Base-by-base conservation (phyloP, 2,888 invertebrate genomes). In the Pollenia angustigena region DNA sequence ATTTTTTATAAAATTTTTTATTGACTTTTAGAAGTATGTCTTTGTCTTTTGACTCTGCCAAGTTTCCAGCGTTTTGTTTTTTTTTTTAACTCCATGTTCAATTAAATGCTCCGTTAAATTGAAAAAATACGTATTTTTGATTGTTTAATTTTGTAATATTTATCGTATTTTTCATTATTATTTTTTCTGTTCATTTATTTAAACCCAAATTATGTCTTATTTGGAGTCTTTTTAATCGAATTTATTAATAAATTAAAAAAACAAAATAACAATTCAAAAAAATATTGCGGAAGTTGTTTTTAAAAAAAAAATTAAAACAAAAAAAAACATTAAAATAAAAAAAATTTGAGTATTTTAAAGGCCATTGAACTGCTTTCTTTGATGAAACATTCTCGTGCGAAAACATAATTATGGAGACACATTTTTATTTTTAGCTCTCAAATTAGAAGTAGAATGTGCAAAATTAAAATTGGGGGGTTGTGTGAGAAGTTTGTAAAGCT, bases 31-130 rank as follows among this genome's bases (percentile, higher is more conserved):
- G 12, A 66, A 68, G 42, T 32, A 32, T 46, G 40, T 18, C 69
- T 82, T 76, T 76, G 52, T 68, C 44, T 69, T 82, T 50, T 32
- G 0, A 32, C 32, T 32, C 32, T 32, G 6, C 32, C 32, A 32
- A 32, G 10, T 68, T 72, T 56, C 23, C 44, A 18, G 7, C 40
- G 4, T 14, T 12, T n/a, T 18, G 18, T 54, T 72, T 40, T 32
- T 2, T 8, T 42, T 40, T 11, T n/a, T 50, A 54, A 76, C 52
- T 83, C 72, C 83, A 81, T 76, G 66, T 54, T 76, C 80, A 86
- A 83, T 83, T 86, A 71, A 79, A 82, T 86, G 75, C 46, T 83
- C 71, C 86, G 80, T 80, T 83, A 76, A 83, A 83, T 87, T 80
- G 76, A 81, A 83, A 75, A 83, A 68, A 11, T 69, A 56, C 40